phyloP scores from a whole-genome alignment of 2,797 vertebrate genomes.

The Danio choprae region DNA sequence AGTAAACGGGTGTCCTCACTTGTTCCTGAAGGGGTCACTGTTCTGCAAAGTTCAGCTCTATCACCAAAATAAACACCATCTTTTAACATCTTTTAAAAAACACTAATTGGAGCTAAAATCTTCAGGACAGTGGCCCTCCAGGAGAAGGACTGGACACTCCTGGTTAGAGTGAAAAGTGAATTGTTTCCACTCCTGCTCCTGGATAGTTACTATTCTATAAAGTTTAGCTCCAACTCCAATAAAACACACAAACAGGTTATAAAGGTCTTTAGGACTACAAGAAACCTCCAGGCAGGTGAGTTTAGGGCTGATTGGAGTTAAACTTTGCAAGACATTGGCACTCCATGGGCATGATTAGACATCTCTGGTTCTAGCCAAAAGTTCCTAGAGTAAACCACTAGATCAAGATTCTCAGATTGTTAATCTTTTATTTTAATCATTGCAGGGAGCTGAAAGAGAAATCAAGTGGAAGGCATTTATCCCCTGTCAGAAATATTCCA shows the following conservation, averaged over 20 bases:
- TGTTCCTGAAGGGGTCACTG: too few relatives aligned
- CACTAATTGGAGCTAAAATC: too few relatives aligned
- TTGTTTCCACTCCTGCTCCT: not conserved
- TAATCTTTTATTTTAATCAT: slow-evolving; percentile 13
- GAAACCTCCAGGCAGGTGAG: not conserved
- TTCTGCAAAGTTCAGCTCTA: too few relatives aligned
- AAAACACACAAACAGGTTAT: not conserved
- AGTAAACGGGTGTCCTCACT: too few relatives aligned
- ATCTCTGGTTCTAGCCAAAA: not conserved
- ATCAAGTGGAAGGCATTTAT: slow-evolving; percentile 37
- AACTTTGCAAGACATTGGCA: not conserved
- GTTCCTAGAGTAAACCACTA: not conserved
- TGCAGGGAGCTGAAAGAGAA: slow-evolving; percentile 45
- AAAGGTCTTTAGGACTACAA: not conserved
- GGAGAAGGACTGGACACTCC: too few relatives aligned
- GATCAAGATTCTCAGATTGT: not conserved
- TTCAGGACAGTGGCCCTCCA: too few relatives aligned
- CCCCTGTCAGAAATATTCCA: slow-evolving; percentile 42
- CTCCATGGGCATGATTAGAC: not conserved
- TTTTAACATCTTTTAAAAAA: too few relatives aligned
- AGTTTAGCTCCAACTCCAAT: not conserved
- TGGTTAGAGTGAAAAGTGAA: not conserved
- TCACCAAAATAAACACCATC: too few relatives aligned
- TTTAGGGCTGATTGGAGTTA: not conserved
- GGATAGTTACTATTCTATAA: not conserved